phyloP scores from a whole-genome alignment of 2,113 vertebrate species.

The Microtus pennsylvanicus region DNA sequence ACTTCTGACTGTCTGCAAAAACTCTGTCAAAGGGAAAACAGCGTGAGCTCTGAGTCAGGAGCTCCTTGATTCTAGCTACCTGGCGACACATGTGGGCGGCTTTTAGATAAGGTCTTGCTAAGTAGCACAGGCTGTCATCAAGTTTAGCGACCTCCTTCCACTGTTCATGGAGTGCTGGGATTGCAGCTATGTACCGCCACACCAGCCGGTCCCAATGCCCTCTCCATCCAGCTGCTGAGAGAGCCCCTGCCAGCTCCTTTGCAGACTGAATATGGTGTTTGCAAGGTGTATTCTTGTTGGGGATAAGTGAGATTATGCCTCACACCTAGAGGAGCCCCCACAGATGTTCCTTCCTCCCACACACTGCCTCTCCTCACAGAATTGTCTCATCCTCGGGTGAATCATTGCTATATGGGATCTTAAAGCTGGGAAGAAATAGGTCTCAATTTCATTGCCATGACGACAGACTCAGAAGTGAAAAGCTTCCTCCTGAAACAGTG shows the following conservation, averaged over 20 bases:
- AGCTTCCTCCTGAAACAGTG: slow-evolving; percentile 57
- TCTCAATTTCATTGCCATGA: slow-evolving; percentile 68
- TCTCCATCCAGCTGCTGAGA: neutral
- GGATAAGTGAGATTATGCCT: slow-evolving; percentile 10
- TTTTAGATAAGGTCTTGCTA: neutral
- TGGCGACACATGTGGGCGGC: neutral
- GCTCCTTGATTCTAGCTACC: neutral
- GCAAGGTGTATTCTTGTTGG: neutral
- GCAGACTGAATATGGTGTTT: neutral
- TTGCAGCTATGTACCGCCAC: neutral
- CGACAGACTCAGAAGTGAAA: slow-evolving; percentile 71
- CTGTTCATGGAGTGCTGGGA: neutral
- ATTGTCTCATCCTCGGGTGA: slow-evolving; percentile 29
- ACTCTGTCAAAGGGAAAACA: neutral
- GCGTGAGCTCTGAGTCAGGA: neutral
- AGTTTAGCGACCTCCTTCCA: too few relatives aligned
- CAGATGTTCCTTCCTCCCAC: slow-evolving; percentile 44
- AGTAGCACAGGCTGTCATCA: neutral
- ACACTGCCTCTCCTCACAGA: neutral
- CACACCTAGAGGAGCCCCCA: neutral
- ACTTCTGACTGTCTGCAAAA: neutral
- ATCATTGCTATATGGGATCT: slow-evolving; percentile 64
- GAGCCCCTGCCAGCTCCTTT: neutral
- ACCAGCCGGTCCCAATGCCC: neutral
- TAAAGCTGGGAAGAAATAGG: slow-evolving; percentile 61